Conservation (phyloP, 2,888 invertebrate species). For the Platycheirus rosarum region DNA sequence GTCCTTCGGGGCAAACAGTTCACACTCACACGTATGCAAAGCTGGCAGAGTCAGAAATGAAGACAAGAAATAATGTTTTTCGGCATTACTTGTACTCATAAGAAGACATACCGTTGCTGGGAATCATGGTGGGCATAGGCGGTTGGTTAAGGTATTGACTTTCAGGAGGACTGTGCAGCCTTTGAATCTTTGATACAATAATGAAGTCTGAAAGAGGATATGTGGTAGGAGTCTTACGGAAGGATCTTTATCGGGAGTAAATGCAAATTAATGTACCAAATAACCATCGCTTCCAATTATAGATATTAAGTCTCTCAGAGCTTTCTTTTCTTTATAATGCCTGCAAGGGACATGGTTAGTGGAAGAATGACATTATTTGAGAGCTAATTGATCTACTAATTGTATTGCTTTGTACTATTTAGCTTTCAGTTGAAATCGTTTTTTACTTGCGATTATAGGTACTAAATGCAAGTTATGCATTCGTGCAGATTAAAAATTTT, state of each 20-base stretch:
- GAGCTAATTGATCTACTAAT: too few relatives aligned
- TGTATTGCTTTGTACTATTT: too few relatives aligned
- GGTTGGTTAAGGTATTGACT: not conserved
- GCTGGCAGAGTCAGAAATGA: slow-evolving; percentile 45
- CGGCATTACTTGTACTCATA: slow-evolving; percentile 5
- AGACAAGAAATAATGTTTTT: slow-evolving; percentile 15
- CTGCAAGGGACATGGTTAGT: too few relatives aligned
- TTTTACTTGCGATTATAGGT: too few relatives aligned
- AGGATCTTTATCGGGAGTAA: not conserved
- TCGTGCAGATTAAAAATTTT: too few relatives aligned
- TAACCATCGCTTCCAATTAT: too few relatives aligned
- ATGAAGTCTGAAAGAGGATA: not conserved
- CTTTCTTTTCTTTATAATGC: too few relatives aligned
- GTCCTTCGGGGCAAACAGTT: slow-evolving; percentile 31
- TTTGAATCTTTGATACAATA: not conserved
- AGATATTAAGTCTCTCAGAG: too few relatives aligned
- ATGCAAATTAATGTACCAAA: not conserved
- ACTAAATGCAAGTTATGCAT: too few relatives aligned
- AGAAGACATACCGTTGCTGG: not conserved
- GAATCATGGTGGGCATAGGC: not conserved
- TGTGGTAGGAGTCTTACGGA: not conserved
- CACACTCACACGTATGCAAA: slow-evolving; percentile 11
- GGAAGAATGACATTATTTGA: too few relatives aligned
- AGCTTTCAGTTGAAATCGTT: too few relatives aligned
- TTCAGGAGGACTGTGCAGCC: not conserved